phyloP scores from a whole-genome alignment of 2,888 invertebrate genomes.

The Drosophila bunnanda region DNA sequence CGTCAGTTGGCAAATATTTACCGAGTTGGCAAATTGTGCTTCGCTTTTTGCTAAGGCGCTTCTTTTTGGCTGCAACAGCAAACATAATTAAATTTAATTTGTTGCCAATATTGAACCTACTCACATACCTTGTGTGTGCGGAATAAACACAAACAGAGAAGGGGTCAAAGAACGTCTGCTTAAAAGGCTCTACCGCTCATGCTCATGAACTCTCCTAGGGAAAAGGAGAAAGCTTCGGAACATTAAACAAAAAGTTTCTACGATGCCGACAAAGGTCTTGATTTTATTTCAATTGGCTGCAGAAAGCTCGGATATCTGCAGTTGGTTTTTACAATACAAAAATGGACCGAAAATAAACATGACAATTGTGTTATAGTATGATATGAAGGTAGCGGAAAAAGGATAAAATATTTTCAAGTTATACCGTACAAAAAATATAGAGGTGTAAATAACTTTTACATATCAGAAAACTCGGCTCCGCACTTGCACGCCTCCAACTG shows the following conservation, averaged over 20 bases:
- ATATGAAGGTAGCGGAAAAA: background rate
- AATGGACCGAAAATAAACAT: too few relatives aligned
- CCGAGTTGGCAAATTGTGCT: constrained; percentile 64
- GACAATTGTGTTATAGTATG: background rate
- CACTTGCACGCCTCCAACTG: constrained; percentile 9
- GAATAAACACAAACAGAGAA: constrained; percentile 7
- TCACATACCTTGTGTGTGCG: constrained; percentile 27
- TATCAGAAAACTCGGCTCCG: background rate
- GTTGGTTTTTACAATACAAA: background rate
- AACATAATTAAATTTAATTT: constrained; percentile 80
- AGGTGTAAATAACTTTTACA: background rate
- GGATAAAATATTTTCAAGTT: background rate
- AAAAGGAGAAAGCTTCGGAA: background rate
- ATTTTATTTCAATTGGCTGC: background rate
- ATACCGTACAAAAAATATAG: constrained; percentile 7
- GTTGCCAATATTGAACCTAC: constrained; percentile 69
- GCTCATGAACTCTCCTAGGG: background rate
- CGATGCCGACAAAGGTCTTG: background rate
- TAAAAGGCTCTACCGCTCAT: background rate
- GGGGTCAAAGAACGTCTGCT: constrained; percentile 12
- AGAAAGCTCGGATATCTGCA: background rate
- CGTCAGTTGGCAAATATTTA: constrained; percentile 79
- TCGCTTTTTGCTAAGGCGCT: constrained; percentile 26
- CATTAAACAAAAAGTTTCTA: background rate
- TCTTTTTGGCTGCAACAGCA: constrained; percentile 59